Evolutionary conservation across 2,113 vertebrate genomes (phyloP).

Genomic region (Malurus melanocephalus): DNA sequence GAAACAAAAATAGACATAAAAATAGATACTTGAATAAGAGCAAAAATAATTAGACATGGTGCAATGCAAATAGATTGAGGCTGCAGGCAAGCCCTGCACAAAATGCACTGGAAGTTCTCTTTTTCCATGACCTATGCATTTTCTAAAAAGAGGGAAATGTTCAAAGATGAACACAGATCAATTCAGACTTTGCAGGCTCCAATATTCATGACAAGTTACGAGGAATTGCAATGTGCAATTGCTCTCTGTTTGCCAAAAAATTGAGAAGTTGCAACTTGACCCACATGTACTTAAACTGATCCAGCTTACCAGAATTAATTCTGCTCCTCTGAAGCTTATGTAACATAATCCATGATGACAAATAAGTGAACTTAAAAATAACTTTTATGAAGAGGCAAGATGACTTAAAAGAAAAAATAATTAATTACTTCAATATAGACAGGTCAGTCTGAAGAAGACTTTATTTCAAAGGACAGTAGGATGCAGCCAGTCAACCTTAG

Average conservation of each 20-base stretch:
- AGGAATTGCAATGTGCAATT: not conserved
- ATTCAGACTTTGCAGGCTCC: not conserved
- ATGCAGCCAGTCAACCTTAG: not conserved
- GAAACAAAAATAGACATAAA: not conserved
- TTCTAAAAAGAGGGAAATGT: not conserved
- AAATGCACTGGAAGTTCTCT: not conserved
- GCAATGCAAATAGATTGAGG: not conserved
- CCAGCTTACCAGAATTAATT: constrained; percentile 19
- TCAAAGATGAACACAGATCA: not conserved
- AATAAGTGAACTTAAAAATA: constrained; percentile 17
- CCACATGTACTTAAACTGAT: not conserved
- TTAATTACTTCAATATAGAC: not conserved
- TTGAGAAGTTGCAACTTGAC: not conserved
- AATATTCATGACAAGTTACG: not conserved
- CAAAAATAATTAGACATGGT: not conserved
- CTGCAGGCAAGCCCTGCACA: not conserved
- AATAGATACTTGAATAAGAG: not conserved
- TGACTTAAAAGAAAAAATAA: not conserved
- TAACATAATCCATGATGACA: not conserved
- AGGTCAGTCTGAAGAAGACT: not conserved
- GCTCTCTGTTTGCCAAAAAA: not conserved
- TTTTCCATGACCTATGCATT: not conserved
- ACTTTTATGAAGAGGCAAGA: not conserved
- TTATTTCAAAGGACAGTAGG: not conserved
- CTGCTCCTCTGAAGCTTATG: not conserved